Evolutionary conservation across 2,113 vertebrate genomes (phyloP), one percentile per base, ranked within the genome.

Genomic region (Silurus meridionalis): DNA sequence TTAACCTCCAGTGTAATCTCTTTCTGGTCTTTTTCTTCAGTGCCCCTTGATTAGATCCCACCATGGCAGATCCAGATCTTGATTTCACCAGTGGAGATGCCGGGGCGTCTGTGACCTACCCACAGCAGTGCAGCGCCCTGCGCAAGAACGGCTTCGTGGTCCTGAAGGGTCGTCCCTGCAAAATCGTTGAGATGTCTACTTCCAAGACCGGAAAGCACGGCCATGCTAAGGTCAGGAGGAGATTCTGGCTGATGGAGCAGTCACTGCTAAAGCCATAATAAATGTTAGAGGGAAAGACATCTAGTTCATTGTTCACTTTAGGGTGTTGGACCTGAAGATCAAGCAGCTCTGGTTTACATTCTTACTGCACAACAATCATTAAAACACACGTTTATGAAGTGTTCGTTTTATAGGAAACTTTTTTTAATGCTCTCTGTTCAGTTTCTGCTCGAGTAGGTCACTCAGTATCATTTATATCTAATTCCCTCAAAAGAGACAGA

Each of bases 141-240:
- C 98, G 98, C 81, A 99, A 99, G 94, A 99, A 99, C 91, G 97
- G 98, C 86, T 97, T 96, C 58, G 97, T 99, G 94, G 95, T 99
- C 91, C 96, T 99, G 91, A 99, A 98, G 94, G 96, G 97, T 9
- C 96, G 96, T 84, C 97, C 98, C 77, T 99, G 97, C 95, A 99
- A 98, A 93, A 99, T 99, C 86, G 97, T 99, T 57, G 98, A 99
- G 93, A 99, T 99, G 98, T 97, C 96, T 88, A 99, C 97, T 86
- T 99, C 98, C 90, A 99, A 99, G 92, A 99, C 97, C 6, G 98
- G 97, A 89, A 99, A 99, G 92, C 98, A 99, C 75, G 98, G 97
- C 58, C 97, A 99, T 87, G 97, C 98, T 86, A 99, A 99, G 97
- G 97, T 98, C 94, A 85, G 69, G 10, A 21, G 6, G 14, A n/a